These are phyloP conservation scores for Tragelaphus scriptus DNA, from an alignment of 2,113 vertebrate species.

Conservation along the genomic window DNA sequence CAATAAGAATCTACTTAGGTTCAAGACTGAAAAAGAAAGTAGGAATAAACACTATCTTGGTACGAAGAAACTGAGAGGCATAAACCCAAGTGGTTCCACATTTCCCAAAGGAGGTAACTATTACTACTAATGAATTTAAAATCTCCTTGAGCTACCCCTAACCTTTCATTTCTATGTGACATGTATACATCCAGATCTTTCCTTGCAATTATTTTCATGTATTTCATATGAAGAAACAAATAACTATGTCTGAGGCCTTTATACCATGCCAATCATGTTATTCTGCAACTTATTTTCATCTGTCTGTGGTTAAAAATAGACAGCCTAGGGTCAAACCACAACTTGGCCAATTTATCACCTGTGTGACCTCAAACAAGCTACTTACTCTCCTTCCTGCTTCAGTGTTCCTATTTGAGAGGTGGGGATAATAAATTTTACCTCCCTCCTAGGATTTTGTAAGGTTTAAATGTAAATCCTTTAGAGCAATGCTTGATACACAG, in stretches of 20 bases:
- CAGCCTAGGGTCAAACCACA: background rate
- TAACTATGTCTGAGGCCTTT: background rate
- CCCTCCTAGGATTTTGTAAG: background rate
- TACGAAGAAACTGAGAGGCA: background rate
- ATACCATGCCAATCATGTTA: background rate
- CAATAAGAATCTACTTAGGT: background rate
- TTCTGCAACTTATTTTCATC: background rate
- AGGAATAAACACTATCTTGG: background rate
- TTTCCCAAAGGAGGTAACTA: background rate
- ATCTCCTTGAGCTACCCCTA: background rate
- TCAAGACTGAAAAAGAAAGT: background rate
- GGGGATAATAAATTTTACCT: background rate
- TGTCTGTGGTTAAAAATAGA: background rate
- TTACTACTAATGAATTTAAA: background rate
- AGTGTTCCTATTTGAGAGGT: background rate
- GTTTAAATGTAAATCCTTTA: background rate
- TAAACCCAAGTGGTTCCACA: background rate
- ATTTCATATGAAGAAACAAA: background rate
- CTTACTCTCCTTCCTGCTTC: background rate
- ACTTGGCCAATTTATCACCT: background rate
- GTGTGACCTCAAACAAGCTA: background rate
- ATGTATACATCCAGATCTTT: background rate
- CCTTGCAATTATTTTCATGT: background rate
- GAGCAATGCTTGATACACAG: background rate
- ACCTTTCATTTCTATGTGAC: background rate